Conservation (phyloP, 2,888 invertebrate genomes). For the Drosophila sordidapex region DNA sequence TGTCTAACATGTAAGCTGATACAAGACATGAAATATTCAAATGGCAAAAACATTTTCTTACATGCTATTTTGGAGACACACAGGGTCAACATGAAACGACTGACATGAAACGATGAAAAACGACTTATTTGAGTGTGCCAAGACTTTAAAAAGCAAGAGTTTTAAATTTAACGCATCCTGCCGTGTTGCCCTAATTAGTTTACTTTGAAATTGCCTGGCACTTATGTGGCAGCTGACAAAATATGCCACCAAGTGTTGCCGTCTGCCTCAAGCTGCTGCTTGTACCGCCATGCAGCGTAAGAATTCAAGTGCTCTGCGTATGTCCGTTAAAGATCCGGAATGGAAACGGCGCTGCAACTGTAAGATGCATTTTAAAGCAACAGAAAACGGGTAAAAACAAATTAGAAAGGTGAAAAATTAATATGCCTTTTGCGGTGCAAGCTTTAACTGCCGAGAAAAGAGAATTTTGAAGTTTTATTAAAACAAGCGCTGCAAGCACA, state of each 20-base stretch:
- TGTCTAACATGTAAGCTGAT: conserved; percentile 41
- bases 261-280: conserved; percentile 13
- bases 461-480: conserved; percentile 25
- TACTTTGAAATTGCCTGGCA: conserved; percentile 43
- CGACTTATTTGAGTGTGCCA: background rate
- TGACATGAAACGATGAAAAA: background rate
- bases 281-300: conserved; percentile 18
- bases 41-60: conserved; percentile 21
- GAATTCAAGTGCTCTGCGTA: conserved; percentile 37
- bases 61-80: conserved; percentile 12
- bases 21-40: conserved; percentile 51
- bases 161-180: background rate
- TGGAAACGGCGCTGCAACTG: background rate
- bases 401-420: conserved; percentile 9
- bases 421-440: conserved; percentile 28
- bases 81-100: background rate
- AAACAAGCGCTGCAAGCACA: conserved; percentile 7
- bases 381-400: background rate
- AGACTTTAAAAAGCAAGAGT: conserved; percentile 15
- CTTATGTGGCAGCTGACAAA: conserved; percentile 57
- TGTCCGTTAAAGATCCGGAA: background rate
- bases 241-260: conserved; percentile 41
- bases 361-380: conserved; percentile 18
- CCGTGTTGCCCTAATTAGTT: conserved; percentile 60
- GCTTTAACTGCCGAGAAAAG: background rate